phyloP scores from a whole-genome alignment of 2,113 vertebrate genomes.

The Bubalus kerabau region DNA sequence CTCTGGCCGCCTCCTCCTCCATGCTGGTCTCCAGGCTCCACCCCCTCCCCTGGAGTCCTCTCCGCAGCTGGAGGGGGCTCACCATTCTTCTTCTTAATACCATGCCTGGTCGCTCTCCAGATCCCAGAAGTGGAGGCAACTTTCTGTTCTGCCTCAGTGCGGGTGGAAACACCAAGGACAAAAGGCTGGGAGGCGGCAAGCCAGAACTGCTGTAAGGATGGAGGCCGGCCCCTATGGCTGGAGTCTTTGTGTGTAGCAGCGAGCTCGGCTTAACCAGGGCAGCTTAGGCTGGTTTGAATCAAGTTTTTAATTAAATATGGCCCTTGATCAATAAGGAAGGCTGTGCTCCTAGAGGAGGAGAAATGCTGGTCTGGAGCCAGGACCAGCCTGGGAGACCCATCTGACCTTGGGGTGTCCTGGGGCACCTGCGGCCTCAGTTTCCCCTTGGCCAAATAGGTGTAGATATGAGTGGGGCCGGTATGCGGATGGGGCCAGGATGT shows the following conservation, averaged over 20 bases:
- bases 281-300: conserved; percentile 8
- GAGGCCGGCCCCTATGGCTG: not conserved
- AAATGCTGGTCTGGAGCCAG: not conserved
- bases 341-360: not conserved
- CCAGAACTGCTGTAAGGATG: fast-evolving
- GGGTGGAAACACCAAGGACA: not conserved
- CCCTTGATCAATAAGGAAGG: conserved; percentile 31
- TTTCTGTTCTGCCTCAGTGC: not conserved
- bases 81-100: fast-evolving
- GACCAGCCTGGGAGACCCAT: not conserved
- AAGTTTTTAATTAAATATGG: conserved; percentile 62
- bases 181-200: not conserved
- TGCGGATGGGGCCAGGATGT: not conserved
- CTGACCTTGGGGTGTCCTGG: not conserved
- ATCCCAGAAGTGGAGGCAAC: not conserved
- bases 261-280: not conserved
- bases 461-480: fast-evolving
- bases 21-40: not conserved
- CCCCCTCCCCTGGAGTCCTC: not conserved
- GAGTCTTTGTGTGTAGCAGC: not conserved
- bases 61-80: not conserved
- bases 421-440: not conserved
- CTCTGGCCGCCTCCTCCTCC: fast-evolving
- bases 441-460: not conserved
- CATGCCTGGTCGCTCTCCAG: too few species aligned